Evolutionary conservation across 2,113 vertebrate genomes (phyloP).

Genomic region (Petroica traversi): DNA sequence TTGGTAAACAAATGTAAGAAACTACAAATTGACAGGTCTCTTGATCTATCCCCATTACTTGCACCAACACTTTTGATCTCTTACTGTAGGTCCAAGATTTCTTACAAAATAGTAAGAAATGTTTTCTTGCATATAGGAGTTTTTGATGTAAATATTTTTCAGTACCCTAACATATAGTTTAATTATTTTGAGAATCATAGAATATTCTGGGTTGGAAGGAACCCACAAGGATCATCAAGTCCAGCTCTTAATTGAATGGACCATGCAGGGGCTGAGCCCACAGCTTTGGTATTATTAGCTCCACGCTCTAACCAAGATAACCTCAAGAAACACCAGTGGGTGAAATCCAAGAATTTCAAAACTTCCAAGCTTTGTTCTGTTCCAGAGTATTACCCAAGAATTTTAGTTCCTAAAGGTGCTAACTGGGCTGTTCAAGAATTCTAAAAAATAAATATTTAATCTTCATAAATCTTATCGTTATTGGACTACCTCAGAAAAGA

Average conservation of each 20-base stretch:
- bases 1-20: background rate
- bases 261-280: background rate
- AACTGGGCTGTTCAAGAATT: background rate
- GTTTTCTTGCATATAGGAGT: background rate
- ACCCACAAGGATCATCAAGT: background rate
- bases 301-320: background rate
- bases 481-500: background rate
- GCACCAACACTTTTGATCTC: background rate
- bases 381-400: background rate
- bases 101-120: background rate
- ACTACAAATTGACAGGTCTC: background rate
- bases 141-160: background rate
- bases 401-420: background rate
- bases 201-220: background rate
- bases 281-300: background rate
- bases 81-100: background rate
- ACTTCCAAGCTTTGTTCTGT: background rate
- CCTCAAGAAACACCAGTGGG: accelerated
- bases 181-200: background rate
- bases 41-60: background rate
- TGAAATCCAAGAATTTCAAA: background rate
- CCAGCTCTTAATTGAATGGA: background rate
- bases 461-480: background rate
- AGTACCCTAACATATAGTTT: background rate
- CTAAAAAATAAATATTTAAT: background rate